Base-by-base conservation (phyloP, 1,140 invertebrate genomes). In the Cyphomyrmex costatus region DNA sequence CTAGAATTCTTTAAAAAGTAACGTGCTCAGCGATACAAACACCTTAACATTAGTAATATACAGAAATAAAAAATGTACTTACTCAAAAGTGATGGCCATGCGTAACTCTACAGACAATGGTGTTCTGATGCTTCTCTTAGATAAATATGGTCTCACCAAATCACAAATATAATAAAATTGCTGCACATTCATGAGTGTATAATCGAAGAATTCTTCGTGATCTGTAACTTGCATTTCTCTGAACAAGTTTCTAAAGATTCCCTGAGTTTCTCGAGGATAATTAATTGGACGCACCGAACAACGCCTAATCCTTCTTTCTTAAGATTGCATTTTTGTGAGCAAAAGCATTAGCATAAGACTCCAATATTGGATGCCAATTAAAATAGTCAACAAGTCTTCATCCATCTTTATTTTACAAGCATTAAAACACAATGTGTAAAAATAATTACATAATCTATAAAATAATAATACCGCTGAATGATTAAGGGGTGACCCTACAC, bases 191-290 rank as follows among this genome's bases (percentile, higher is more conserved):
- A 68, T 68, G 10, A 36, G 33, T 16, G 66, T 68, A 5, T 46
- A 68, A 16, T 46, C 36, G 21, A 68, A 68, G 21, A 68, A 68
- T 68, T 49, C 12, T 70, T 70, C 42, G 5, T 70, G 42, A 14
- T 70, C 66, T 70, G 42, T 70, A 2, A 21, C 16, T 46, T 6
- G 24, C 1, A 49, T 1, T 46, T 70, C 36, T 46, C 66, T 24
- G 46, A 68, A 68, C 14, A 68, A 6, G 12, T 70, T 70, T 3
- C 16, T 36, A 65, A 33, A 65, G 3, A 65, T n/a, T 65, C 30
- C 63, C 8, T 65, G 63, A 8, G 16, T 33, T n/a, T 65, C 63
- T 65, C 30, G 63, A 65, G 6, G 1, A 8, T 65, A 65, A 65
- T 65, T 65, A 65, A 65, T 1, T 7, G 63, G 63, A 33, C 61